Conservation (phyloP, 1,140 invertebrate genomes). For the Nebria ingens region DNA sequence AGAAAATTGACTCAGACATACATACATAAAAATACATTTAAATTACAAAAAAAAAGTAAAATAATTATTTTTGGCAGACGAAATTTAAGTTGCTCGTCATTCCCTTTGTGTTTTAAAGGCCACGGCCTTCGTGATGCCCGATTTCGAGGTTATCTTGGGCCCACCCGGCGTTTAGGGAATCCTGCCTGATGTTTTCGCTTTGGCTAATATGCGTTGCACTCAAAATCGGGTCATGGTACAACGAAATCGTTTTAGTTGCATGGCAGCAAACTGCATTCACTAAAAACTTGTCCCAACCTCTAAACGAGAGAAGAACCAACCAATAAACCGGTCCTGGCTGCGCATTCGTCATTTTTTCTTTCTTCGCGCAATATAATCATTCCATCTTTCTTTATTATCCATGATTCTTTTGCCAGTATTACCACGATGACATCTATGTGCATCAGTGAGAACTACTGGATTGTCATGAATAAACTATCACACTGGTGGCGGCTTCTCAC, state of each 20-base stretch:
- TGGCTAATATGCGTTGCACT: slow-evolving; percentile 28
- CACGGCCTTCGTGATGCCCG: slow-evolving; percentile 17
- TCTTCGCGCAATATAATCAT: slow-evolving; percentile 14
- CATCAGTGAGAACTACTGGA: too few relatives aligned
- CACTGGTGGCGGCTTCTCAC: too few relatives aligned
- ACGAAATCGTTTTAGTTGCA: slow-evolving; percentile 32
- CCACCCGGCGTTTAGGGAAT: slow-evolving; percentile 9
- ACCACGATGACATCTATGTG: background rate
- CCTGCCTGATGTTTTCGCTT: slow-evolving; percentile 25
- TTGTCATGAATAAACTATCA: too few relatives aligned
- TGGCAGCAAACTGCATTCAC: slow-evolving; percentile 27
- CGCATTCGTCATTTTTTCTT: slow-evolving; percentile 28
- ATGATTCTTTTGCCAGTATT: background rate
- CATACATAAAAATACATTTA: too few relatives aligned
- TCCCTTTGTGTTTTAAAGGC: slow-evolving; percentile 10
- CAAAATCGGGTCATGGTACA: slow-evolving; percentile 34
- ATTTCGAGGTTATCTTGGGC: slow-evolving; percentile 12
- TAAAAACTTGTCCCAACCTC: slow-evolving; percentile 31
- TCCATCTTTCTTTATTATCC: slow-evolving; percentile 17
- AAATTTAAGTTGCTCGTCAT: background rate
- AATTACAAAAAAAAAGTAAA: too few relatives aligned
- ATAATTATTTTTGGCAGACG: background rate
- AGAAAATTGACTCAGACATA: too few relatives aligned
- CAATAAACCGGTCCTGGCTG: slow-evolving; percentile 27
- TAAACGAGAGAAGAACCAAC: slow-evolving; percentile 27